Conservation (phyloP, 2,888 invertebrate species). For the Agrochola litura region DNA sequence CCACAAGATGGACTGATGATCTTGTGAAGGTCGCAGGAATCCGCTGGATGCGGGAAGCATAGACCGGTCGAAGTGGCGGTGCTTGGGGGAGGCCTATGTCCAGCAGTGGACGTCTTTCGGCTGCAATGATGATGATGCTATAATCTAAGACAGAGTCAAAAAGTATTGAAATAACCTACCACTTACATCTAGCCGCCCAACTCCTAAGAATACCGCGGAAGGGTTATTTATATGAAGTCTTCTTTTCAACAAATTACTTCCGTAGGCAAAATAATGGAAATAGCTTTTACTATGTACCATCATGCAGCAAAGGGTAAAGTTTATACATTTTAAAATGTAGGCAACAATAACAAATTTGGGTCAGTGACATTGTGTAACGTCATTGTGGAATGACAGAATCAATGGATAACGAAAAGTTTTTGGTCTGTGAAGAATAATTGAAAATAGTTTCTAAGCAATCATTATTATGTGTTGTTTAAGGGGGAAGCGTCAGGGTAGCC, state of each 20-base stretch:
- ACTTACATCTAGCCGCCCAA: conserved; percentile 50
- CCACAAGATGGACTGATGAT: too few species aligned
- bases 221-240: conserved; percentile 54
- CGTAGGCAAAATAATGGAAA: conserved; percentile 59
- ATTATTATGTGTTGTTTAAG: too few species aligned
- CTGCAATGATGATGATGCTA: too few species aligned
- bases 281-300: conserved; percentile 38
- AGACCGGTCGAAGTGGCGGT: too few species aligned
- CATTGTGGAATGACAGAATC: conserved; percentile 15
- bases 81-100: too few species aligned
- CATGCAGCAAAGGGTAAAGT: conserved; percentile 36
- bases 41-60: too few species aligned
- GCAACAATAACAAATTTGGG: conserved; percentile 44
- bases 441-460: not conserved
- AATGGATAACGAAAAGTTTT: not conserved
- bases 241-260: conserved; percentile 58
- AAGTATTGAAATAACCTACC: not conserved
- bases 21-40: too few species aligned
- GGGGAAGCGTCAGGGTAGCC: too few species aligned
- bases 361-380: conserved; percentile 30
- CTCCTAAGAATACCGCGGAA: conserved; percentile 49
- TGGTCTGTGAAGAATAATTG: not conserved
- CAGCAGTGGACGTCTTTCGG: too few species aligned
- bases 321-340: conserved; percentile 48
- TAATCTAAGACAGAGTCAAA: not conserved